Conservation (phyloP, 2,113 vertebrate genomes). For the Vombatus ursinus region DNA sequence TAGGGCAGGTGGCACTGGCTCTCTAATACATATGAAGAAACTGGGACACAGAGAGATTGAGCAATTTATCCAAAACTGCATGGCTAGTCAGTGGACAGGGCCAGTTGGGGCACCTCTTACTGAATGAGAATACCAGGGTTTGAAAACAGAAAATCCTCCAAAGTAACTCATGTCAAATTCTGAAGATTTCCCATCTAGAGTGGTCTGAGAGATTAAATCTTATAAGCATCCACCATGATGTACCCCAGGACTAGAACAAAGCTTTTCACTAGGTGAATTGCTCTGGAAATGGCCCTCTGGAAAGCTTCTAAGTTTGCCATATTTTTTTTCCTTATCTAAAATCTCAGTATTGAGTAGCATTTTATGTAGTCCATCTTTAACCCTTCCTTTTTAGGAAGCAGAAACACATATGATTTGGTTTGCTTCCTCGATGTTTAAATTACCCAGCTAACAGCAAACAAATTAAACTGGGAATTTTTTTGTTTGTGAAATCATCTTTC, state of each 20-base stretch:
- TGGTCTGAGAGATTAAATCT: neutral
- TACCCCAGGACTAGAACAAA: neutral
- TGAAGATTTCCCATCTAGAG: neutral
- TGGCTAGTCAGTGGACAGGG: neutral
- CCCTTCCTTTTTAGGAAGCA: conserved; percentile 38
- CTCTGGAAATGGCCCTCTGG: neutral
- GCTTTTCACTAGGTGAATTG: neutral
- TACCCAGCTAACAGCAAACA: neutral
- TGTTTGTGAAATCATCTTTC: conserved; percentile 20
- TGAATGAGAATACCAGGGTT: neutral
- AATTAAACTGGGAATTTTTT: neutral
- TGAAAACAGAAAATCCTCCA: neutral
- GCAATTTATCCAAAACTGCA: neutral
- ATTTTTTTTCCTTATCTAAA: neutral
- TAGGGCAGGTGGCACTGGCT: neutral
- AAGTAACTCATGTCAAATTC: neutral
- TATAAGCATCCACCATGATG: neutral
- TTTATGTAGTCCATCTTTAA: neutral
- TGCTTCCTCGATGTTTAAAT: conserved; percentile 17
- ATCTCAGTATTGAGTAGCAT: neutral
- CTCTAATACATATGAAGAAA: neutral
- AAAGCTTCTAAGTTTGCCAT: conserved; percentile 18
- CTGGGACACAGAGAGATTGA: neutral
- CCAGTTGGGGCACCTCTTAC: neutral
- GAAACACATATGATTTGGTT: conserved; percentile 5